Evolutionary conservation across 1,140 invertebrate genomes (phyloP).

Genomic region (Drosophila mojavensis): DNA sequence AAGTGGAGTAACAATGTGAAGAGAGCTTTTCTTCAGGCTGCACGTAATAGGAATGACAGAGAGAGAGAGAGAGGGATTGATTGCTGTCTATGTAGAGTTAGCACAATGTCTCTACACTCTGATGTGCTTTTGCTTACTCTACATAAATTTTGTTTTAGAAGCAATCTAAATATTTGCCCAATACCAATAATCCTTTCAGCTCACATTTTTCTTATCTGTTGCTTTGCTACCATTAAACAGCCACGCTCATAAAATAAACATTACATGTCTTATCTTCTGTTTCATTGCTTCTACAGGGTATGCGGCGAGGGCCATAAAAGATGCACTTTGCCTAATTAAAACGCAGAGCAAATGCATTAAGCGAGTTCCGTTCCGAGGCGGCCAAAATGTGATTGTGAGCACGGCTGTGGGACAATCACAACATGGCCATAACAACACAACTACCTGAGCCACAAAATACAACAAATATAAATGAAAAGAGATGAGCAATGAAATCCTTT

Average conservation of each 20-base stretch:
- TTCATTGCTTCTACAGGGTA: background rate
- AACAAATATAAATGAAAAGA: slow-evolving; percentile 3
- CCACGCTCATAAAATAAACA: slow-evolving; percentile 19
- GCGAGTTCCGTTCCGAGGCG: slow-evolving; percentile 27
- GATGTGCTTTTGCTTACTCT: background rate
- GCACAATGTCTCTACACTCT: background rate
- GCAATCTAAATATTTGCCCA: background rate
- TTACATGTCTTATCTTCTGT: background rate
- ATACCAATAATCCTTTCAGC: slow-evolving; percentile 5
- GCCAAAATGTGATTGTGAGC: slow-evolving; percentile 29
- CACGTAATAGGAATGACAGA: background rate
- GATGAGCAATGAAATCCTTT: slow-evolving; percentile 76
- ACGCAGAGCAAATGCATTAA: slow-evolving; percentile 31
- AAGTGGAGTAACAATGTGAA: background rate
- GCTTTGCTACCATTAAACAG: background rate
- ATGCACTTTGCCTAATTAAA: slow-evolving; percentile 50
- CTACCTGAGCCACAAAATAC: slow-evolving; percentile 53
- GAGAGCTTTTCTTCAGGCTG: background rate
- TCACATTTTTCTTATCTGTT: background rate
- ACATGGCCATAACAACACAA: slow-evolving; percentile 26
- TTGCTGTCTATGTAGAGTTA: too few species aligned
- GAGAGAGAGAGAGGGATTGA: background rate
- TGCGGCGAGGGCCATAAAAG: background rate
- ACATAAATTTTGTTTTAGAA: background rate
- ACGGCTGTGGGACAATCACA: slow-evolving; percentile 43